These are phyloP conservation scores for Mesitornis unicolor DNA, from an alignment of 2,113 vertebrate genomes.

Conservation along the genomic window DNA sequence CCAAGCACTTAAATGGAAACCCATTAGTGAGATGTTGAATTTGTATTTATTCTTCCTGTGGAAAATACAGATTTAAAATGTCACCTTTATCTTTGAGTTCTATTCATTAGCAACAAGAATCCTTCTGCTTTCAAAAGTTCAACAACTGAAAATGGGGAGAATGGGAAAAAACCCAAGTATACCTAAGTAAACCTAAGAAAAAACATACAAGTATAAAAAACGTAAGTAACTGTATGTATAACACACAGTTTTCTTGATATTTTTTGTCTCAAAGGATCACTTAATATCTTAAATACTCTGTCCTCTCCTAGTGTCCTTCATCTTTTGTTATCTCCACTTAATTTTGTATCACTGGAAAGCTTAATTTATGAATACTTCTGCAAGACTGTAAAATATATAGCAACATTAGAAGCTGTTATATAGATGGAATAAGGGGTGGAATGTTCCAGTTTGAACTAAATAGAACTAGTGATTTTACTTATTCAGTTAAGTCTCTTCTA, in stretches of 20 bases:
- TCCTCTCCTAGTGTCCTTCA: not conserved
- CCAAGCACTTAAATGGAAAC: not conserved
- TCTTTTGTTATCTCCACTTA: not conserved
- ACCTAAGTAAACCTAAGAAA: too few relatives aligned
- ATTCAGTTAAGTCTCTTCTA: too few relatives aligned
- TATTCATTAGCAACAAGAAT: not conserved
- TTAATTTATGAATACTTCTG: not conserved
- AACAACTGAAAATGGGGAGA: not conserved
- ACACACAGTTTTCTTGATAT: not conserved
- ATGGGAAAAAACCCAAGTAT: rapidly evolving
- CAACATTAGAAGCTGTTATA: not conserved
- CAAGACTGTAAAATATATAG: not conserved
- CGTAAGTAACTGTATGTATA: too few relatives aligned
- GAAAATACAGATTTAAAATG: not conserved
- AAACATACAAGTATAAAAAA: too few relatives aligned
- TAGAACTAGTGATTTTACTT: too few relatives aligned
- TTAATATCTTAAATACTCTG: not conserved
- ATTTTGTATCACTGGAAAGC: not conserved
- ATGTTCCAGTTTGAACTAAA: too few relatives aligned
- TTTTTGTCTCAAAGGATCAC: not conserved
- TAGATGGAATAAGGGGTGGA: too few relatives aligned
- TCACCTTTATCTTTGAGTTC: not conserved
- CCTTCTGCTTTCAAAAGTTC: not conserved
- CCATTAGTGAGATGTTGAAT: not conserved
- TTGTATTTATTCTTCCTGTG: not conserved